Percentiles rank a stretch among this genome's conserved stretches.
Evolutionary conservation across 2,113 vertebrate species (phyloP).

Genomic region (Nibea albiflora): DNA sequence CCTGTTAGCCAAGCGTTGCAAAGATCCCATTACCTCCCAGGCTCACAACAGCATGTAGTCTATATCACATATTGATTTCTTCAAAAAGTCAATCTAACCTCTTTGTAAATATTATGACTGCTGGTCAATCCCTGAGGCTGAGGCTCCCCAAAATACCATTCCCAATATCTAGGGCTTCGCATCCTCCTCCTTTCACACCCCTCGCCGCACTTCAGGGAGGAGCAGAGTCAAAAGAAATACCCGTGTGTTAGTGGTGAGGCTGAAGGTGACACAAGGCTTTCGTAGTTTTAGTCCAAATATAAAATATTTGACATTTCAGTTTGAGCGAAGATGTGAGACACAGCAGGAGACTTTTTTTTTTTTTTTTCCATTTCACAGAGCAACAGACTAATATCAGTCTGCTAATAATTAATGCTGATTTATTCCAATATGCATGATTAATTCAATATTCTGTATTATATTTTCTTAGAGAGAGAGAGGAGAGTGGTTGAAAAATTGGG

Average conservation of each 20-base stretch:
- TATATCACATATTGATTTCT: conserved; percentile 84
- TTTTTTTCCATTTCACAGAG: conserved; percentile 22
- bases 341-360: conserved; percentile 12
- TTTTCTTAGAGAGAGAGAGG: neutral
- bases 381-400: neutral
- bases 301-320: conserved; percentile 27
- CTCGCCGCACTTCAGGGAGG: conserved; percentile 28
- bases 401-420: conserved; percentile 21
- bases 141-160: conserved; percentile 59
- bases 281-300: conserved; percentile 7
- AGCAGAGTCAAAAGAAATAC: conserved; percentile 24
- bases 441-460: conserved; percentile 34
- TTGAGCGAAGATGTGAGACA: conserved; percentile 7
- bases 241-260: neutral
- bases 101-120: conserved; percentile 84
- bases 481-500: conserved; percentile 20
- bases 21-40: conserved; percentile 81
- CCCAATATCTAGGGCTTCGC: conserved; percentile 46
- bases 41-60: conserved; percentile 75
- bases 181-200: conserved; percentile 34
- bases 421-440: conserved; percentile 22
- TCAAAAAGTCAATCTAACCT: conserved; percentile 81
- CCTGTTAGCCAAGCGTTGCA: conserved; percentile 80
- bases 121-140: conserved; percentile 66
- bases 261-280: conserved; percentile 36